Evolutionary conservation across 1,140 invertebrate genomes (phyloP), one percentile per base, ranked within the genome.

Genomic region (Drosophila orosa): DNA sequence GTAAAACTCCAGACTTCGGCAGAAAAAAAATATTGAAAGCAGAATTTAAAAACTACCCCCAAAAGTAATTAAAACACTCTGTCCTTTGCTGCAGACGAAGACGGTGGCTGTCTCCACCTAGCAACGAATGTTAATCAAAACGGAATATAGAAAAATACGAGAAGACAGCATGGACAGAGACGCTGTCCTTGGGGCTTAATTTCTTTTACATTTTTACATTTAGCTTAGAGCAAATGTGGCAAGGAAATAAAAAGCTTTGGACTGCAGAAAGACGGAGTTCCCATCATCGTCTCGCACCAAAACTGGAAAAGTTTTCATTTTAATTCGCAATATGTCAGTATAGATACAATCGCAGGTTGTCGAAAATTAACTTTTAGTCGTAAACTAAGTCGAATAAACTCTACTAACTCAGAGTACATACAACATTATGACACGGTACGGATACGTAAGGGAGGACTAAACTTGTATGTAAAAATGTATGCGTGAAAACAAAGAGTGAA

Each of bases 51-150:
- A 87, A 87, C 83, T 87, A 87, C 83, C 83, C 83, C 80, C 79
- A 87, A 89, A 86, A 87, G 83, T 87, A 87, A 87, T 87, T 87
- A 87, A 87, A 87, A 83, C 33, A 61, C 72, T 75, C 68, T 62
- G 75, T 75, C 50, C 59, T 48, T 73, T 33, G 71, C 56, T 54
- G 37, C 80, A 76, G 76, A 76, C 76, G 63, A 48, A 50, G 45
- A 39, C 35, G 37, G 44, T 44, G 58, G 27, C 29, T 31, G 47
- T 40, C 68, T 42, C 60, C 40, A 45, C 54, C 52, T 54, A 62
- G 50, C 57, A 57, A 57, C 78, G 79, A 87, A 87, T 77, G 83
- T 83, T 87, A 87, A 87, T 87, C 83, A 87, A 89, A 87, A 73
- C 60, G 48, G 60, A 87, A 80, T 79, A 74, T 79, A 76, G 63